Percentiles rank a stretch among this genome's conserved stretches.
Evolutionary conservation across 2,888 invertebrate genomes (phyloP).

Genomic region (Mythimna loreyi): DNA sequence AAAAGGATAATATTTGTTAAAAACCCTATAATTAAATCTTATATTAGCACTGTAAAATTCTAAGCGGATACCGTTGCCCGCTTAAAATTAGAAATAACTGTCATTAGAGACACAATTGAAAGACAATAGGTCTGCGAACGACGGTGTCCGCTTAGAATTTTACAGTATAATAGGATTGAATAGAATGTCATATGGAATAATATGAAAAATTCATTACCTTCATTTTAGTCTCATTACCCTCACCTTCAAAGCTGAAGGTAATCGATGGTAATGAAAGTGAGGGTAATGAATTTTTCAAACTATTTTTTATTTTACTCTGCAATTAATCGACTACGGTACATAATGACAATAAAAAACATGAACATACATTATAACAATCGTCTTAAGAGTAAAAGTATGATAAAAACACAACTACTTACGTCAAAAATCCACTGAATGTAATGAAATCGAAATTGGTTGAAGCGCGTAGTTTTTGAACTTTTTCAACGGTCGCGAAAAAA

Average conservation of each 20-base stretch:
- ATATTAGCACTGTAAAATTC: background rate
- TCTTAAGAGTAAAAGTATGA: conserved; percentile 31
- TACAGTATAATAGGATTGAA: background rate
- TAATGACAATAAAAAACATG: conserved; percentile 29
- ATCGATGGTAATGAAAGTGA: conserved; percentile 36
- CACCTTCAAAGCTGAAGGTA: conserved; percentile 32
- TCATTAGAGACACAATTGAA: no score
- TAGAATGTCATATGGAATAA: conserved; percentile 5
- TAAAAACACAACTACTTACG: conserved; percentile 36
- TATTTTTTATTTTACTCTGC: conserved; percentile 33
- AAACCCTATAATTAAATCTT: background rate
- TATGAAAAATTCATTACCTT: conserved; percentile 7
- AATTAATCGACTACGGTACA: conserved; percentile 27
- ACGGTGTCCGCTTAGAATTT: no score
- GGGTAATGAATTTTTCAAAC: conserved; percentile 31
- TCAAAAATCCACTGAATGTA: conserved; percentile 37
- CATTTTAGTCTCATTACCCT: conserved; percentile 26
- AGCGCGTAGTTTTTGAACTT: conserved; percentile 24
- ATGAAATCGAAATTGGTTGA: conserved; percentile 35
- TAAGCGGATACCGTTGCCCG: no score
- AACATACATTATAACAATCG: conserved; percentile 31
- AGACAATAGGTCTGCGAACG: no score
- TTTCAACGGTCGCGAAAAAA: conserved; percentile 16
- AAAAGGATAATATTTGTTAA: conserved; percentile 1
- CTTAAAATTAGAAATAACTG: no score